A percentile compares a stretch with the other conserved stretches of the same genome.
Evolutionary conservation across 2,888 invertebrate genomes (phyloP).

Genomic region (Poecilus cupreus): DNA sequence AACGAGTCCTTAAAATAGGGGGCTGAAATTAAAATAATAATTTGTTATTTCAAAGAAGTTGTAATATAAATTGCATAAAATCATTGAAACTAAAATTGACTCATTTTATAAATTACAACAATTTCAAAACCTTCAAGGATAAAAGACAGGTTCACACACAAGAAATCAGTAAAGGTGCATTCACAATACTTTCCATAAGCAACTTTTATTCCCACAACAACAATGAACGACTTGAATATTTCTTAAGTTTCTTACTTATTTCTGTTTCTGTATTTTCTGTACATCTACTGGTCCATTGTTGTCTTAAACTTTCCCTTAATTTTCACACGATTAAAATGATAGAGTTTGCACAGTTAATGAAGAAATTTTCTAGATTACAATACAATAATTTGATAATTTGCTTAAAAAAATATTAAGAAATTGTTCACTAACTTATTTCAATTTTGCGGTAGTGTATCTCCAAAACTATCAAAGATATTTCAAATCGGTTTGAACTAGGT

Average conservation of each 20-base stretch:
- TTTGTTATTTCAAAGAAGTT: too few species aligned
- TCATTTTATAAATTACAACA: background rate
- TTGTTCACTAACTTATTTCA: too few species aligned
- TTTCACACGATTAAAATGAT: background rate
- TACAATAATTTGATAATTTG: too few species aligned
- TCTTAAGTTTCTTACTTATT: background rate
- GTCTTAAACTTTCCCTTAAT: background rate
- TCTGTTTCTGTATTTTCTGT: background rate
- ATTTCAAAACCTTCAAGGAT: background rate
- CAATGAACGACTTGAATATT: background rate
- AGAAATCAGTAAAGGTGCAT: background rate
- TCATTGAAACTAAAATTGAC: background rate
- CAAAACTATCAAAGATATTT: too few species aligned
- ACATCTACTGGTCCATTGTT: background rate
- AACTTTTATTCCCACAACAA: background rate
- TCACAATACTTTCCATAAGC: background rate
- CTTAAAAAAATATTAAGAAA: too few species aligned
- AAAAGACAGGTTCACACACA: background rate
- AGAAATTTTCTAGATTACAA: too few species aligned
- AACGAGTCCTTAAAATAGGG: too few species aligned
- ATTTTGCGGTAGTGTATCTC: too few species aligned
- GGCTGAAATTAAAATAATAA: too few species aligned
- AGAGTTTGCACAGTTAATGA: background rate
- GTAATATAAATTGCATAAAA: too few species aligned
- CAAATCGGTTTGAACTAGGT: too few species aligned